These are phyloP conservation scores for Oasisia sp. DNA, from an alignment of 2,888 invertebrate species.

Conservation along the genomic window DNA sequence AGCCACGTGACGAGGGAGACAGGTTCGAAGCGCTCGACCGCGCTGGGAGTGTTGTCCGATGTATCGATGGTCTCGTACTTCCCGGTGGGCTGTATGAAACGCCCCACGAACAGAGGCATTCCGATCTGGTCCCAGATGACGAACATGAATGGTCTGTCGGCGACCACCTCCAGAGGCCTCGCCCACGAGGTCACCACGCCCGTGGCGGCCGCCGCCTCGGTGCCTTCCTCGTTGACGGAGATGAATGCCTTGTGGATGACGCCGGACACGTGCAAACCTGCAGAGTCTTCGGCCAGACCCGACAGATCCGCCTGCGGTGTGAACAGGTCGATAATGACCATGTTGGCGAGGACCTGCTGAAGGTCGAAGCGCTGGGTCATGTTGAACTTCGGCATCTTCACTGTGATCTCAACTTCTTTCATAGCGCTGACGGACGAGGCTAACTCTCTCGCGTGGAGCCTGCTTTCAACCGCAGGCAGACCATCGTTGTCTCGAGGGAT, in stretches of 20 bases:
- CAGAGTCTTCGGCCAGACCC: conserved; percentile 46
- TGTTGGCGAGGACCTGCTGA: conserved; percentile 40
- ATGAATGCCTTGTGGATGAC: conserved; percentile 60
- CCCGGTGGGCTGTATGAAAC: background rate
- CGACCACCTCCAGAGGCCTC: conserved; percentile 39
- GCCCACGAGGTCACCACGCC: conserved; percentile 27
- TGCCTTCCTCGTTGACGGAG: conserved; percentile 61
- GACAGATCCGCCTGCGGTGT: conserved; percentile 52
- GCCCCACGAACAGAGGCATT: conserved; percentile 35
- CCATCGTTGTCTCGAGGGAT: conserved; percentile 53
- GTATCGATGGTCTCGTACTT: background rate
- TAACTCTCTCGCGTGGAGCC: conserved; percentile 22
- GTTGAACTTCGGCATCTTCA: conserved; percentile 52
- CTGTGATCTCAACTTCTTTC: conserved; percentile 27
- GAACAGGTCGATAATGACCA: conserved; percentile 56
- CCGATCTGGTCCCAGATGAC: conserved; percentile 45
- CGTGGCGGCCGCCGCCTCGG: conserved; percentile 61
- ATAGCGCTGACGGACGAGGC: background rate
- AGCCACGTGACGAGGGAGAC: background rate
- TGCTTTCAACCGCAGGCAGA: conserved; percentile 38
- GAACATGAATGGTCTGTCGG: conserved; percentile 59
- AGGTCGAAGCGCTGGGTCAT: conserved; percentile 48
- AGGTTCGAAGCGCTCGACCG: background rate
- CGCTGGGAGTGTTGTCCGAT: background rate
- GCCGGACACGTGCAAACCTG: conserved; percentile 48